phyloP scores from a whole-genome alignment of 2,113 vertebrate species.

The Sceloporus undulatus region DNA sequence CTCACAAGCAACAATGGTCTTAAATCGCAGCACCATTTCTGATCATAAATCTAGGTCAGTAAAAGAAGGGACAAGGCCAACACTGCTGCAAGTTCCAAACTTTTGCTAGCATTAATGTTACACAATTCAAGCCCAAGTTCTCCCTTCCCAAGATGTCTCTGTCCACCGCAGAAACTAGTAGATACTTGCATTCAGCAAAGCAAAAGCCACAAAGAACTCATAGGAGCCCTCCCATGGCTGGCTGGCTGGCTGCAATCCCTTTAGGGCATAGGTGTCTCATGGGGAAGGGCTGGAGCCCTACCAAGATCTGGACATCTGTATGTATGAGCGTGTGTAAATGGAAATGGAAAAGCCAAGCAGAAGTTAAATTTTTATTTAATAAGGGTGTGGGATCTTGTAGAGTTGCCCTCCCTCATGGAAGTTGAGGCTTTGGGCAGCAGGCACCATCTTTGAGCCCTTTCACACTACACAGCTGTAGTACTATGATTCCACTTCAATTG shows the following conservation, averaged over 20 bases:
- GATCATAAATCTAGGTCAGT: background rate
- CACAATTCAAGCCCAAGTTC: background rate
- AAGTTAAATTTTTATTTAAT: too few relatives aligned
- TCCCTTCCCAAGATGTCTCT: background rate
- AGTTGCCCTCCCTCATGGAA: background rate
- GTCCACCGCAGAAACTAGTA: constrained; percentile 20
- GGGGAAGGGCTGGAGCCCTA: too few relatives aligned
- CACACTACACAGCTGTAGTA: too few relatives aligned
- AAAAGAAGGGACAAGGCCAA: background rate
- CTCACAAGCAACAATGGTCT: background rate
- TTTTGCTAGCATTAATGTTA: background rate
- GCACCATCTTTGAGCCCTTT: background rate
- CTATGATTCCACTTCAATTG: too few relatives aligned
- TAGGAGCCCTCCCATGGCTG: background rate
- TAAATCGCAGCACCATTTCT: background rate
- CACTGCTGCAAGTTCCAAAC: background rate
- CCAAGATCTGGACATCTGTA: too few relatives aligned
- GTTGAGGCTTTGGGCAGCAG: background rate
- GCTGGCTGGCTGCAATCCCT: too few relatives aligned
- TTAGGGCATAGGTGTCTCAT: too few relatives aligned
- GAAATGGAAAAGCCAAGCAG: background rate
- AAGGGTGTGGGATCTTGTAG: too few relatives aligned
- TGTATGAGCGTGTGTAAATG: too few relatives aligned
- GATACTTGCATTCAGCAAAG: constrained; percentile 9
- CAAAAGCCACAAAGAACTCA: background rate